These are phyloP conservation scores for Danio jaintianensis DNA, from an alignment of 2,797 vertebrate species.

Conservation along the genomic window DNA sequence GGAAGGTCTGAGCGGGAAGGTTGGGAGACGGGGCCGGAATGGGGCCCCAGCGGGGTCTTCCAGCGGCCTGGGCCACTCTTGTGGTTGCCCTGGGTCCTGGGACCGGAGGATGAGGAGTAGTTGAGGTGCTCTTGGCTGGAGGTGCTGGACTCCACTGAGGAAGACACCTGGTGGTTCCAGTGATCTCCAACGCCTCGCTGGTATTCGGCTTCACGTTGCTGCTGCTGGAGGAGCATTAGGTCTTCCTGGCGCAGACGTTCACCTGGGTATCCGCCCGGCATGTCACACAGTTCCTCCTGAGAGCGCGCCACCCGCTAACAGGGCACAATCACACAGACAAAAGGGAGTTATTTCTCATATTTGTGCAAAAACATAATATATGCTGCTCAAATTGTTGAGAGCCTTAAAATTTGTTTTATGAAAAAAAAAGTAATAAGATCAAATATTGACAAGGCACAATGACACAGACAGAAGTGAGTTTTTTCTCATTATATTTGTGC, in stretches of 20 bases:
- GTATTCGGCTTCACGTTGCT: constrained; percentile 66
- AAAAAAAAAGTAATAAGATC: too few relatives aligned
- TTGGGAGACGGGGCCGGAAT: constrained; percentile 79
- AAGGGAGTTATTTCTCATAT: too few relatives aligned
- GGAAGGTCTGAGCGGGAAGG: constrained; percentile 80
- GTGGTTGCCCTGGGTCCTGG: constrained; percentile 82
- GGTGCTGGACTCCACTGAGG: constrained; percentile 91
- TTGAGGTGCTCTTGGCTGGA: constrained; percentile 97
- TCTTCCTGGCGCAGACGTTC: constrained; percentile 76
- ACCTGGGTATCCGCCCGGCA: constrained; percentile 68
- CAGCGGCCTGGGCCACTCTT: constrained; percentile 95
- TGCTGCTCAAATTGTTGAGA: too few relatives aligned
- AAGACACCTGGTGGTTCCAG: constrained; percentile 85
- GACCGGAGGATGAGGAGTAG: constrained; percentile 83
- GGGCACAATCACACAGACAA: too few relatives aligned
- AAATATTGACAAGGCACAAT: too few relatives aligned
- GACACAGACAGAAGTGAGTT: too few relatives aligned
- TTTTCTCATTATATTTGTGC: too few relatives aligned
- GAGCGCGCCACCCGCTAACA: too few relatives aligned
- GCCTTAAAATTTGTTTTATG: too few relatives aligned
- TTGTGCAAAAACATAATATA: too few relatives aligned
- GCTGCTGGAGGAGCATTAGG: constrained; percentile 76
- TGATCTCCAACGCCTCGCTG: constrained; percentile 75
- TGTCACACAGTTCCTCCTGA: too few relatives aligned
- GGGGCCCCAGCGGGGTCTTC: constrained; percentile 87